Evolutionary conservation across 2,888 invertebrate genomes (phyloP), one percentile per base, ranked within the genome.

Genomic region (Ormyrus rosae): DNA sequence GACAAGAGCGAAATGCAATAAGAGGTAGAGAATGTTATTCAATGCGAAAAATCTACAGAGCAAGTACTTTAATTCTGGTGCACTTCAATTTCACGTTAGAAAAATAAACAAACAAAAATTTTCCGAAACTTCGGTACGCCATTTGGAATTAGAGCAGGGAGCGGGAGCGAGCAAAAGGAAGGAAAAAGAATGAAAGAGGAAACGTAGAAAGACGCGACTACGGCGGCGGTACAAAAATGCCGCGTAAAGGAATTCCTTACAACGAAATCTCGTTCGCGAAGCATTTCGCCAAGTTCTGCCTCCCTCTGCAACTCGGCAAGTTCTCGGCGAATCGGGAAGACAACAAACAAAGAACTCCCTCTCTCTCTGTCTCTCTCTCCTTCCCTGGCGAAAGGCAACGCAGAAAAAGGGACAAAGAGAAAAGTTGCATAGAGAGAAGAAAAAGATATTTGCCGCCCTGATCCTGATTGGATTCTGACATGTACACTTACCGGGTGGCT

Each of bases 281-380:
- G 78, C 58, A 78, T 78, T 81, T 76, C 70, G 67, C 70, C 45
- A 76, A 78, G 46, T 78, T 73, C 55, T 48, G 60, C 55, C 83
- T 61, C 85, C 83, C 84, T 83, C 83, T 84, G 82, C 72, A 77
- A 73, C 71, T 68, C 71, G 9, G 60, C 78, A 63, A 65, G 60
- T 73, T 78, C 73, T 46, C 60, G 60, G n/a, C 6, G 11, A 68
- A 56, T 58, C 53, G 48, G n/a, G 65, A 74, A 77, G 73, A 72
- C 69, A 76, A 77, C 76, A 73, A 72, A 75, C 70, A 81, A 72
- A 69, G 64, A 74, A 67, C 61, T 71, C 45, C 58, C 61, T 50
- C 53, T 46, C 19, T 55, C 11, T 13, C 10, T 65, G 0, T 13
- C 67, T 67, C 46, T 46, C 45, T 50, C 55, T 68, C n/a, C 55